phyloP scores from a whole-genome alignment of 2,888 invertebrate species.

The Clostera curtula region DNA sequence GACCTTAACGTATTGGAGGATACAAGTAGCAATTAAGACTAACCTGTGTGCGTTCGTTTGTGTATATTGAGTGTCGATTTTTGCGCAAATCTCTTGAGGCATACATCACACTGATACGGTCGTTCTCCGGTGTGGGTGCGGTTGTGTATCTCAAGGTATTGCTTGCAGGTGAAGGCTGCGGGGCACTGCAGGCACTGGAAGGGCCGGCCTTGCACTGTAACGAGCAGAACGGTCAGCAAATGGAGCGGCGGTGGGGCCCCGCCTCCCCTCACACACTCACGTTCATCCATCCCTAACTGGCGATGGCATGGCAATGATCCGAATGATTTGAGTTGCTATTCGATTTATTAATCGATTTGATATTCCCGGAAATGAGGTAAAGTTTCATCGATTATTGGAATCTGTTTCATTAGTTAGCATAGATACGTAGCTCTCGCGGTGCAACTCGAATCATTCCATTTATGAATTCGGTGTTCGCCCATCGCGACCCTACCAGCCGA shows the following conservation, averaged over 20 bases:
- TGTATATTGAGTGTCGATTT: conserved; percentile 88
- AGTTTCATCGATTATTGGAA: no score
- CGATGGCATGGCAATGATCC: no score
- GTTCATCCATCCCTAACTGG: conserved; percentile 36
- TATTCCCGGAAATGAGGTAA: no score
- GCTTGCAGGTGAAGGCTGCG: conserved; percentile 76
- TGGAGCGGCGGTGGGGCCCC: conserved; percentile 12
- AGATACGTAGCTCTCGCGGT: no score
- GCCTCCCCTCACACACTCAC: conserved; percentile 29
- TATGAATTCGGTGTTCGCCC: no score
- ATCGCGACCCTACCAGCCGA: conserved; percentile 17
- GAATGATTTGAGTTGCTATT: no score
- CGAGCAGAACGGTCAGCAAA: conserved; percentile 29
- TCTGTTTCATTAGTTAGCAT: no score
- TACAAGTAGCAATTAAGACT: conserved; percentile 30
- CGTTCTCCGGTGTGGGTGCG: conserved; percentile 74
- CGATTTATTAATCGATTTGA: no score
- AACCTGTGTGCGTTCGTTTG: conserved; percentile 84
- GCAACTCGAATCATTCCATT: no score
- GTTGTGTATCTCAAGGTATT: conserved; percentile 72
- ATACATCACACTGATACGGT: conserved; percentile 81
- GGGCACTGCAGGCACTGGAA: conserved; percentile 77
- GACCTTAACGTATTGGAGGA: no score
- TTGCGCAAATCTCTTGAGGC: conserved; percentile 87
- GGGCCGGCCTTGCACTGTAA: conserved; percentile 73